Percentiles rank a stretch among this genome's conserved stretches.
Evolutionary conservation across 2,797 vertebrate genomes (phyloP).

Genomic region (Arctocebus calabarensis): DNA sequence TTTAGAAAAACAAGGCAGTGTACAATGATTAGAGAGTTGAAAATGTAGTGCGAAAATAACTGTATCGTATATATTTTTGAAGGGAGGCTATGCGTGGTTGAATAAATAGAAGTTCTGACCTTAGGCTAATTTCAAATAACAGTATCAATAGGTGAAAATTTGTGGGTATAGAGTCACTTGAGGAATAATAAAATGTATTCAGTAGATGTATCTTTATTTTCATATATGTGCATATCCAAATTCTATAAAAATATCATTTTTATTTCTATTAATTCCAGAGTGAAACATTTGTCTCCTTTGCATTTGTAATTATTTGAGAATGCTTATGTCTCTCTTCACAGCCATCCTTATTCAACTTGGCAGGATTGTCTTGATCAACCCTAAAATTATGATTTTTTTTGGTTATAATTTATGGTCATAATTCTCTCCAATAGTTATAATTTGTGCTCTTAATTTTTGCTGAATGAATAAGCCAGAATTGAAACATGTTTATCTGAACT

Average conservation of each 20-base stretch:
- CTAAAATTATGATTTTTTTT: background rate
- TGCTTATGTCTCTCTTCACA: background rate
- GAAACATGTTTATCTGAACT: background rate
- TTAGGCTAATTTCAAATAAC: background rate
- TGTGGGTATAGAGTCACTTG: background rate
- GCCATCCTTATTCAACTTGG: background rate
- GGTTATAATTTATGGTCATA: too few species aligned
- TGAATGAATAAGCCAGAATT: slow-evolving; percentile 27
- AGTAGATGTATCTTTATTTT: background rate
- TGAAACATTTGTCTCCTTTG: background rate
- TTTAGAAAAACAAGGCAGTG: background rate
- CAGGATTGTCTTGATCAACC: background rate
- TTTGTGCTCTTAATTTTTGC: background rate
- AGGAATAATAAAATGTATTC: background rate
- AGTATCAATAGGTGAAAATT: background rate
- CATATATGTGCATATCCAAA: background rate
- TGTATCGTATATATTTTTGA: background rate
- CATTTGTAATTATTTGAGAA: background rate
- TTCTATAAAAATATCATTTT: background rate
- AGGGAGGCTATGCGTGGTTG: background rate
- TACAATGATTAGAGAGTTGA: background rate
- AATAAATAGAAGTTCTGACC: background rate
- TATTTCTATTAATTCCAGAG: background rate
- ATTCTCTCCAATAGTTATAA: background rate
- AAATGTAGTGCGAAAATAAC: slow-evolving; percentile 30